Base-by-base conservation (phyloP, 2,888 invertebrate genomes). In the Dynastes hyllus region DNA sequence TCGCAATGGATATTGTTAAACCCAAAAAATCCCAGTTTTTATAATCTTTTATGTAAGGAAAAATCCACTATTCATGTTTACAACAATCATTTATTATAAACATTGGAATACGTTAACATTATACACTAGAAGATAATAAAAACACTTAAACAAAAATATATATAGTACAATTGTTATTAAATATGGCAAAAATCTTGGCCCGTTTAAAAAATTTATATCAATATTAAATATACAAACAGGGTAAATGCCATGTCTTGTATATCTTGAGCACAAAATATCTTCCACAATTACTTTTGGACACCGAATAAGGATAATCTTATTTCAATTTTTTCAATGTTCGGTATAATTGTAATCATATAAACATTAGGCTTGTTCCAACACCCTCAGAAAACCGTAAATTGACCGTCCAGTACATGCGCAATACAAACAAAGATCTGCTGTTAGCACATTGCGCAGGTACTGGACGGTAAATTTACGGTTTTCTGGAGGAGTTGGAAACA, bases 1-100 rank as follows among this genome's bases (percentile, higher is more conserved):
- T 37, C 32, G 5, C 32, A 37, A 37, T 37, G 32, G 0, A 37
- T 37, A 37, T 37, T 37, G 22, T 22, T 22, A 22, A 22, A 22
- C 22, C 22, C 22, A 37, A 37, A 37, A 37, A 37, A 37, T 22
- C 22, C 22, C 22, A 22, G 22, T 22, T 22, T 22, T 22, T 22
- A 22, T 22, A 22, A 22, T 22, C 22, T 22, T 22, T 22, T 22
- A 22, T 22, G 22, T 22, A 37, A 37, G 32, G 5, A 37, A 37
- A 37, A 37, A 37, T 0, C 5, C 32, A 37, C 5, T 37, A 37
- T 32, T 2, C 32, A 66, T 50, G 77, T 78, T 71, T 78, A 78
- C 71, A 73, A 78, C 73, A 63, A 73, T 71, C 76, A 79, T 79
- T 79, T 79, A 79, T 79, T 79, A 76, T 79, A 79, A 79, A 79